Base-by-base conservation (phyloP, 2,888 invertebrate species). In the Encarsia formosa region DNA sequence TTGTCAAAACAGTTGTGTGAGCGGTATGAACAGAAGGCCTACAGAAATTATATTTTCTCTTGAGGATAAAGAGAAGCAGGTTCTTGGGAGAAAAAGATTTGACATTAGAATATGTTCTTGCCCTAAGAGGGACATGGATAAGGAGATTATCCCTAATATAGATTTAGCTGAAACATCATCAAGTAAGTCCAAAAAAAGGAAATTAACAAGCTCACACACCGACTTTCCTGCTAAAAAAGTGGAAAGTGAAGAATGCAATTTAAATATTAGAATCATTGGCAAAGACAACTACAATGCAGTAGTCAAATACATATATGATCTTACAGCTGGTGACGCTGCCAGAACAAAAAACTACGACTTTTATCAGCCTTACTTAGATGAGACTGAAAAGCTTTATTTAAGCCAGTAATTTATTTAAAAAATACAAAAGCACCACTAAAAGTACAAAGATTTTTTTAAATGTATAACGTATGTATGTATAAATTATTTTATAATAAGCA, bases 101-200 rank as follows among this genome's bases (percentile, higher is more conserved):
- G 80, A 81, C n/a, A 84, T 87, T 0, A 77, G 88, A 40, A 84
- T 87, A n/a, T 91, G 90, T 66, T 84, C 88, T 2, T 89, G 89
- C 64, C 88, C 88, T 0, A 84, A 84, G 9, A 75, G 91, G 1
- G 91, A 90, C 65, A 79, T 85, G 61, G 75, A 75, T 24, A 81
- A 83, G 44, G 86, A 85, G 46, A 86, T 86, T 59, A 29, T 11
- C 1, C 50, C 50, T 15, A 4, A 16, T 5, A 38, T 29, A 1
- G 3, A 18, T 2, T 3, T 2, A 19, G 16, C 15, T 9, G 15
- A 34, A 15, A 15, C 15, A n/a, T 9, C 15, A 3, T 11, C 29
- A 11, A 48, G 44, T 1, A 69, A 65, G 29, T n/a, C n/a, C n/a
- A n/a, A n/a, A n/a, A 70, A 65, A 37, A 63, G 63, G 38, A 71